Base-by-base conservation (phyloP, 2,888 invertebrate species). In the Melolontha melolontha region DNA sequence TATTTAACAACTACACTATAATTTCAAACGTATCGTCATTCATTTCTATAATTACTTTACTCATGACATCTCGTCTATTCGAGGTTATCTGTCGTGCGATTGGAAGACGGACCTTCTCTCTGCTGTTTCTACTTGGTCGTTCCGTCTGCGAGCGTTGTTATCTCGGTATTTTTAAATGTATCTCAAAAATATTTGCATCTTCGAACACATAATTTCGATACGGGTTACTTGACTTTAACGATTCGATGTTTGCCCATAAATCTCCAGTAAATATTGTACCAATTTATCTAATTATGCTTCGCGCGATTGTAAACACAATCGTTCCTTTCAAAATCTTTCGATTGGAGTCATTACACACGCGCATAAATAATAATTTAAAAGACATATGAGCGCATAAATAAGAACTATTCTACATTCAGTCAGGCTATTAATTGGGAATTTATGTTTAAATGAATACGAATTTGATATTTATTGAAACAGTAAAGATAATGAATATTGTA, bases 1-100 rank as follows among this genome's bases (percentile, higher is more conserved):
- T 54, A 54, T 54, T 40, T 34, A 16, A 54, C 12, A 12, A 8
- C 6, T n/a, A 16, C 44, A 54, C 39, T 10, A 54, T 54, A 34
- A 39, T 40, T 54, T 54, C 10, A 39, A 39, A 14, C 34, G 40
- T 39, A 39, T 34, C 11, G n/a, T 54, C 39, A 54, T 54, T 34
- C 39, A 51, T 34, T 14, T 54, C 54, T 54, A 54, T 54, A 54
- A 54, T 54, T 54, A 54, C 54, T 54, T n/a, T 54, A 34, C 39
- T 16, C 39, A n/a, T 54, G 39, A 54, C 54, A 54, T 54, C 34
- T 34, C 39, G 34, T 14, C 17, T 54, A 54, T 34, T 2, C 34
- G 34, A 10, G 54, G 54, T 54, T 54, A 54, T 57, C 57, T 6
- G 8, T 34, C 1, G 5, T 6, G 8, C 7, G 34, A 34, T 34